Evolutionary conservation across 2,888 invertebrate genomes (phyloP).

Genomic region (Dasysyrphus tricinctus): DNA sequence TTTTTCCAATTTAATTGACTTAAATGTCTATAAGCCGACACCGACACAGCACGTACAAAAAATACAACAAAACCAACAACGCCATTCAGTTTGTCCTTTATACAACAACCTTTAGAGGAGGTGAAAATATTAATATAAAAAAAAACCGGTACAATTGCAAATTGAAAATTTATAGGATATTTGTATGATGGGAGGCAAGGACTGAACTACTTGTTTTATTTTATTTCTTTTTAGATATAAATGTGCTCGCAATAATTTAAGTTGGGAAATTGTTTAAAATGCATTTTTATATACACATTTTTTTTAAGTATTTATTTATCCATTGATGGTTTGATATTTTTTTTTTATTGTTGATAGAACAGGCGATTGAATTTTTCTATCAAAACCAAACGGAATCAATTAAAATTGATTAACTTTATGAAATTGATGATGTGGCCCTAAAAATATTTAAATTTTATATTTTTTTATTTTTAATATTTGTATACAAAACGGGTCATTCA

Average conservation of each 20-base stretch:
- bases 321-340: background rate
- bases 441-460: background rate
- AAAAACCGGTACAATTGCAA: constrained; percentile 15
- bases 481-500: background rate
- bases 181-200: background rate
- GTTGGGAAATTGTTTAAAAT: constrained; percentile 8
- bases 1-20: constrained; percentile 10
- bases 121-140: constrained; percentile 11
- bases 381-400: constrained; percentile 12
- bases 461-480: background rate
- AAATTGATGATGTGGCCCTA: constrained; percentile 10
- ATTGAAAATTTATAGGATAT: constrained; percentile 6
- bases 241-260: constrained; percentile 3
- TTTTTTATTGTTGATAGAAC: background rate
- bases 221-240: background rate
- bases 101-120: background rate
- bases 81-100: constrained; percentile 3
- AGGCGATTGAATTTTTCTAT: constrained; percentile 16
- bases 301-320: constrained; percentile 8
- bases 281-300: background rate
- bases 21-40: constrained; percentile 11
- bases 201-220: background rate
- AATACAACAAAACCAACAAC: background rate
- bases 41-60: background rate
- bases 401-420: constrained; percentile 18